Conservation (phyloP, 2,888 invertebrate genomes). For the Chrysodeixis includens region DNA sequence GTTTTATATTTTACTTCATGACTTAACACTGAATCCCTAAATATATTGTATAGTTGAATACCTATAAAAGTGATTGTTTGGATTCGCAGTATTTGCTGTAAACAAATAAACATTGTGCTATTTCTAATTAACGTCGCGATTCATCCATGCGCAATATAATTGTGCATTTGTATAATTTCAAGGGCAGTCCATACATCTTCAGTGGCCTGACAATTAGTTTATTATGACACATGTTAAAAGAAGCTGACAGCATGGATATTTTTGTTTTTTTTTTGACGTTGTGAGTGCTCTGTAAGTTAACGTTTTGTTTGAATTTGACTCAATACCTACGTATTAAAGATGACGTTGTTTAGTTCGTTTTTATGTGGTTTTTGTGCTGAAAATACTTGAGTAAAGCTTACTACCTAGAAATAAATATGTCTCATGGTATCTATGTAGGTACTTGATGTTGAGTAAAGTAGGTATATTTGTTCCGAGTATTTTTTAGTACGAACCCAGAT, state of each 20-base stretch:
- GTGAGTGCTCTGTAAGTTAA: background rate
- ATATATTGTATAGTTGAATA: no score
- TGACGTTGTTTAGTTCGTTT: background rate
- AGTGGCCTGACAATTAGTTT: constrained; percentile 25
- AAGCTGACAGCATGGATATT: constrained; percentile 28
- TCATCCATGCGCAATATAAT: constrained; percentile 25
- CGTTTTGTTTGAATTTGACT: background rate
- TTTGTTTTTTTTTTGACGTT: background rate
- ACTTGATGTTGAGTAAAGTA: no score
- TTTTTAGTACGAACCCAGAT: no score
- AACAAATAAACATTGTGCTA: constrained; percentile 7
- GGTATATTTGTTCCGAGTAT: no score
- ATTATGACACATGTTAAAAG: constrained; percentile 31
- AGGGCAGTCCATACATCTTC: constrained; percentile 24
- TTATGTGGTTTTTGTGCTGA: background rate
- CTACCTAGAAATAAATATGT: no score
- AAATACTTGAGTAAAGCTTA: no score
- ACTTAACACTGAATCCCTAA: no score
- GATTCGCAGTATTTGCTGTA: background rate
- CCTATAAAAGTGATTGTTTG: background rate
- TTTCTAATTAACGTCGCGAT: constrained; percentile 32
- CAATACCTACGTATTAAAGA: background rate
- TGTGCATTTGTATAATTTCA: constrained; percentile 24
- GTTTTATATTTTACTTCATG: no score
- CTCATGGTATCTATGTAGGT: no score